Conservation (phyloP, 2,113 vertebrate species). For the Chrysochloris asiatica region DNA sequence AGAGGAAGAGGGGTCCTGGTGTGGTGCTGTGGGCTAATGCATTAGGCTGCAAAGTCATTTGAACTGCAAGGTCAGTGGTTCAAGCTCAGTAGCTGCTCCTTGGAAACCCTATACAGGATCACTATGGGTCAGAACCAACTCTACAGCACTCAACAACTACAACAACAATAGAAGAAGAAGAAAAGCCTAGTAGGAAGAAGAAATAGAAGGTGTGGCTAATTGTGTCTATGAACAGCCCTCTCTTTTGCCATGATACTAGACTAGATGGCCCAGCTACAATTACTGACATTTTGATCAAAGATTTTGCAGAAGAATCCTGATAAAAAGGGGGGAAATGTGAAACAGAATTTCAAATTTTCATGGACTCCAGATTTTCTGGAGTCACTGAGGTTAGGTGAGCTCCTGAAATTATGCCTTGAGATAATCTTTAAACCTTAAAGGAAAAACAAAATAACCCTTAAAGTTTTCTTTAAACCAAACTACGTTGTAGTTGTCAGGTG, state of each 20-base stretch:
- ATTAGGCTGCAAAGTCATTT: no score
- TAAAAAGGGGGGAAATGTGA: no score
- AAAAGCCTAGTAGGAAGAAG: background rate
- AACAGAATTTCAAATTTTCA: background rate
- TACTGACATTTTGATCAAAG: background rate
- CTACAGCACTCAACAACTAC: no score
- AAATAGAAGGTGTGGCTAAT: background rate
- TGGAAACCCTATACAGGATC: no score
- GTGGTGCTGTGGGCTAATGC: no score
- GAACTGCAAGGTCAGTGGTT: no score
- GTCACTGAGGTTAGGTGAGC: background rate
- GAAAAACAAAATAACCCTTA: background rate
- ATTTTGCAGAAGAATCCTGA: background rate
- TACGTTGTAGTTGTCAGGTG: background rate
- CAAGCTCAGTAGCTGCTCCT: no score
- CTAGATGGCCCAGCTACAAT: background rate
- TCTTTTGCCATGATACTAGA: background rate
- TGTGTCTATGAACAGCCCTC: background rate
- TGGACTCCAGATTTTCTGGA: background rate
- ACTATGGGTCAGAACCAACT: no score
- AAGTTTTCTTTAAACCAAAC: background rate
- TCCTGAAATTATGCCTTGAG: background rate
- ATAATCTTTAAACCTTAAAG: background rate
- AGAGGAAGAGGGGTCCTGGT: background rate
- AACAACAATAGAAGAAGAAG: no score